A percentile compares a stretch with the other conserved stretches of the same genome.
Conservation (phyloP, 2,113 vertebrate genomes). For the Microcebus tavaratra region DNA sequence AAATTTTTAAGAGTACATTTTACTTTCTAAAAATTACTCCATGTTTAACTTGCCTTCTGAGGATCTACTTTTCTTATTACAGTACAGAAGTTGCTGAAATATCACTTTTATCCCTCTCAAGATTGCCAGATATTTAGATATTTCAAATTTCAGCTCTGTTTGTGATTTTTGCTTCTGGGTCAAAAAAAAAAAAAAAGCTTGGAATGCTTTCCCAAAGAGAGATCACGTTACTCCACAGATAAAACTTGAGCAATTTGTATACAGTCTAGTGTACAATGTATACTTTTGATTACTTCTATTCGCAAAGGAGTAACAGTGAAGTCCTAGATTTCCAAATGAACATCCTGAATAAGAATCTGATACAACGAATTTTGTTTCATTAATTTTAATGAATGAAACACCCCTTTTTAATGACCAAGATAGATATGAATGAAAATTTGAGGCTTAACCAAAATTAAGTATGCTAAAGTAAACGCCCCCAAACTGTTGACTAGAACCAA, state of each 20-base stretch:
- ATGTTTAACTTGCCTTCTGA: neutral
- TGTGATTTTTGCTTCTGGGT: slow-evolving; percentile 33
- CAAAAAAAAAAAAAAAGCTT: neutral
- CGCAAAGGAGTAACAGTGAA: neutral
- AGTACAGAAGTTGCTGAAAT: neutral
- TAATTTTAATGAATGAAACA: slow-evolving; percentile 38
- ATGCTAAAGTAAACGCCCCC: neutral
- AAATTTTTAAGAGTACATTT: neutral
- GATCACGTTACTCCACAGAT: neutral
- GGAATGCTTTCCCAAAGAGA: slow-evolving; percentile 39
- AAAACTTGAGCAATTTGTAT: neutral
- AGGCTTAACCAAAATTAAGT: neutral
- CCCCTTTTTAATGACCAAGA: neutral
- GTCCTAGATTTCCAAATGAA: neutral
- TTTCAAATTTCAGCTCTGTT: slow-evolving; percentile 3
- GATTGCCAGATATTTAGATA: slow-evolving; percentile 8
- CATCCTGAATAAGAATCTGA: slow-evolving; percentile 32
- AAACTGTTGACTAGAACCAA: neutral
- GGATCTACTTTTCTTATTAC: slow-evolving; percentile 10
- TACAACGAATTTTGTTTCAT: slow-evolving; percentile 23
- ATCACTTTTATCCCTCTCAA: slow-evolving; percentile 14
- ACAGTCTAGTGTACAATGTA: neutral
- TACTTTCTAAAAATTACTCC: slow-evolving; percentile 12
- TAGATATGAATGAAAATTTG: neutral
- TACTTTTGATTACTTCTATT: neutral